Conservation (phyloP, 2,113 vertebrate species). For the Ictalurus furcatus region DNA sequence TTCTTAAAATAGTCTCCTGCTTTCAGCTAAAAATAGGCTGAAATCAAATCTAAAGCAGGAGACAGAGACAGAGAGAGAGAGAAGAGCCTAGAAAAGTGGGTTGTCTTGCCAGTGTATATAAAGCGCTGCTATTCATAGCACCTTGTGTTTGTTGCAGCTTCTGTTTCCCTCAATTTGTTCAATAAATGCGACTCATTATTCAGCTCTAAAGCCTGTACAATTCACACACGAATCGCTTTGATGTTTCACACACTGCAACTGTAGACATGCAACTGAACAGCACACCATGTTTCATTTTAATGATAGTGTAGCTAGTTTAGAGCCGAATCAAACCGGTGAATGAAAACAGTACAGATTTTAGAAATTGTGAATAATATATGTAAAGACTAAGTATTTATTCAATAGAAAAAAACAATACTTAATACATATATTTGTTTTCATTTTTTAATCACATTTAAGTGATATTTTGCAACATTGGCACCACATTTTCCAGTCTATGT, state of each 20-base stretch:
- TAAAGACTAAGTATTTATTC: background rate
- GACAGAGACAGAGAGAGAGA: slow-evolving; percentile 19
- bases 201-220: background rate
- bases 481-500: background rate
- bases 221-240: slow-evolving; percentile 1
- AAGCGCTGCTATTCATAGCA: slow-evolving; percentile 52
- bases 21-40: slow-evolving; percentile 55
- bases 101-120: slow-evolving; percentile 45
- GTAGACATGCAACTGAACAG: background rate
- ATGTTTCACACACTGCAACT: background rate
- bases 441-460: background rate
- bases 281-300: background rate
- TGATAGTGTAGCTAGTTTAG: background rate
- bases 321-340: background rate
- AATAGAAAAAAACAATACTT: background rate
- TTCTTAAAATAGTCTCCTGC: slow-evolving; percentile 55
- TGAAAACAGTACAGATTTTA: background rate
- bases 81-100: slow-evolving; percentile 49
- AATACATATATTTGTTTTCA: background rate
- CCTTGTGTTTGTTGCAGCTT: slow-evolving; percentile 39
- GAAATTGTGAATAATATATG: background rate
- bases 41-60: slow-evolving; percentile 52
- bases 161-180: slow-evolving; percentile 37
- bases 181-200: slow-evolving; percentile 21
- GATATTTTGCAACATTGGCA: background rate